Base-by-base conservation (phyloP, 2,113 vertebrate species). In the Corvus hawaiiensis region DNA sequence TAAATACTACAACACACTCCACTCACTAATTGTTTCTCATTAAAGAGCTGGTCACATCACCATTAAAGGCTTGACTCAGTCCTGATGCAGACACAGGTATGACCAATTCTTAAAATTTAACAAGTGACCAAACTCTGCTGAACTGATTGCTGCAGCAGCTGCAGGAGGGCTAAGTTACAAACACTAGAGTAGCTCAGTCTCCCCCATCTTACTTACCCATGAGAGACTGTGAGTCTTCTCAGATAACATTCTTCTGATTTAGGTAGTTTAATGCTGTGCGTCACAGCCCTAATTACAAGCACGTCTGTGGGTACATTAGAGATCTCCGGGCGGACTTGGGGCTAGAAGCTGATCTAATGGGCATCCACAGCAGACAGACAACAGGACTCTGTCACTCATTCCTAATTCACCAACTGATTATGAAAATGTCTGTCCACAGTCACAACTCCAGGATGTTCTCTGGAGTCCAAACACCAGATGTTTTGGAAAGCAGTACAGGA, bases 381-480 rank as follows among this genome's bases (percentile, higher is more conserved):
- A 84, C 33, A 87, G 78, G 66, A 82, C 58, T 67, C 52, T 55
- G n/a, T 44, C 76, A 72, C 52, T 89, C 46, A 58, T 32, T 82
- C 59, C 67, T 44, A 84, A 49, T 82, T 87, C 91, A 84, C 54
- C 56, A 52, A 73, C 37, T 64, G 72, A 71, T 71, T 51, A 51
- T 48, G 63, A 55, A 78, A 35, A 32, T 13, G 32, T 82, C 85
- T 68, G 35, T 80, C 84, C 2, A 7, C 68, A 90, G 41, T 72
- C 76, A 75, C 44, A 91, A 62, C 64, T 81, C 73, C 73, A 84
- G 52, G 75, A 88, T 30, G 44, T 59, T 86, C 79, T 94, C 79
- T 81, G 61, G 72, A 96, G 76, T 84, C 83, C 80, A 92, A 90
- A 78, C 22, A 94, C 48, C 80, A 82, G 90, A 84, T 87, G 84